Conservation (phyloP, 2,113 vertebrate genomes). For the Acrocephalus arundinaceus region DNA sequence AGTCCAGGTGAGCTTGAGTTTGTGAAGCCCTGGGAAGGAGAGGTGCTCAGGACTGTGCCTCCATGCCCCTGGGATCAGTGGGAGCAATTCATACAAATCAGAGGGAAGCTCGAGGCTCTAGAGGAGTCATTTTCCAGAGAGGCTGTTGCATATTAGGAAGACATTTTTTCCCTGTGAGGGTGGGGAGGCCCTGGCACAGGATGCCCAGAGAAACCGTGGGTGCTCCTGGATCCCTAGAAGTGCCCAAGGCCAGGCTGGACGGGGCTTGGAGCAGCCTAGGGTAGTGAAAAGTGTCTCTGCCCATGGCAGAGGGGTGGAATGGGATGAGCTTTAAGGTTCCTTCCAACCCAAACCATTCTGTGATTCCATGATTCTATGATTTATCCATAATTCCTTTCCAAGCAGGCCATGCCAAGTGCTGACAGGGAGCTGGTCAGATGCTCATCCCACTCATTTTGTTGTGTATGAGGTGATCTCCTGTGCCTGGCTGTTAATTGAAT, state of each 20-base stretch:
- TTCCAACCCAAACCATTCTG: not conserved
- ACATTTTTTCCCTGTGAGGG: not conserved
- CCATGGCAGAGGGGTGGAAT: not conserved
- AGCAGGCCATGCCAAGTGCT: not conserved
- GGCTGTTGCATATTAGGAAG: not conserved
- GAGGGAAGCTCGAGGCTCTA: not conserved
- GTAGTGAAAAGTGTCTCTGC: not conserved
- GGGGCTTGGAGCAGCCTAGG: not conserved
- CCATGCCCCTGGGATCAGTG: not conserved
- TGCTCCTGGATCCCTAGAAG: not conserved
- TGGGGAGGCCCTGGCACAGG: not conserved
- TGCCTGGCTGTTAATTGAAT: not conserved
- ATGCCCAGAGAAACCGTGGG: not conserved
- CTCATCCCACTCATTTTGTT: not conserved
- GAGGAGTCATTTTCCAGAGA: not conserved
- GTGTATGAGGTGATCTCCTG: not conserved
- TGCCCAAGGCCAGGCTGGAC: rapidly evolving
- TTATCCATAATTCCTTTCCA: not conserved
- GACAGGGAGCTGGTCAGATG: not conserved
- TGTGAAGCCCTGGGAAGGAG: not conserved
- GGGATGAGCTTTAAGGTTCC: not conserved
- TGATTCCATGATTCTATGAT: not conserved
- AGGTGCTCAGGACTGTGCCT: not conserved
- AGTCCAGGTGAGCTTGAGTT: not conserved
- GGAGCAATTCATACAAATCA: not conserved